Evolutionary conservation across 2,888 invertebrate genomes (phyloP), one percentile per base, ranked within the genome.

Genomic region (Conchocele bisecta): DNA sequence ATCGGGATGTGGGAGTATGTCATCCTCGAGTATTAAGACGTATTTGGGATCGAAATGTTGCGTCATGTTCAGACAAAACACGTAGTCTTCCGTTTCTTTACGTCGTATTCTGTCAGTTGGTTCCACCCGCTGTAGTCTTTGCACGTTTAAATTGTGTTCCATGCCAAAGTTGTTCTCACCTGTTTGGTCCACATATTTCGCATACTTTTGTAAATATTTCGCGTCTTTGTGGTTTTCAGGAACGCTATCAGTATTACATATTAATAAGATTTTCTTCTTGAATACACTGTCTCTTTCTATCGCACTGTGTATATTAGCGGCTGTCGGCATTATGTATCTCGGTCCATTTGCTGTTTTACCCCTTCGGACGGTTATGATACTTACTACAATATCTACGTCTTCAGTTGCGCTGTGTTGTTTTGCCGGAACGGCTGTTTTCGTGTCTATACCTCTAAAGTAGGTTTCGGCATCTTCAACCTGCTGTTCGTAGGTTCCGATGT

Each of bases 351-450:
- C 31, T 5, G 31, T 28, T 35, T 41, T 22, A 4, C 29, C 35
- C 33, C 58, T 58, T 29, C 46, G 33, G n/a, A 46, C 46, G 11
- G 58, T 58, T 42, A 58, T 48, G 33, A 58, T 46, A 22, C 35
- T 48, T n/a, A 58, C 35, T 5, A 58, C 58, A 20, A 58, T 13
- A 6, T 58, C 58, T 11, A 42, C 46, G 26, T 41, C 31, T 31
- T 20, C 15, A 1, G 1, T 5, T 9, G n/a, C 22, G 6, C 22
- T 1, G 31, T n/a, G 2, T n/a, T n/a, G n/a, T n/a, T n/a, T n/a
- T n/a, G n/a, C n/a, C n/a, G n/a, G n/a, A n/a, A n/a, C n/a, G n/a
- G n/a, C n/a, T n/a, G n/a, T n/a, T n/a, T n/a, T n/a, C n/a, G n/a
- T n/a, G n/a, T n/a, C n/a, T n/a, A n/a, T n/a, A n/a, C n/a, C n/a